phyloP scores from a whole-genome alignment of 2,113 vertebrate genomes.

The Falcunculus frontatus region DNA sequence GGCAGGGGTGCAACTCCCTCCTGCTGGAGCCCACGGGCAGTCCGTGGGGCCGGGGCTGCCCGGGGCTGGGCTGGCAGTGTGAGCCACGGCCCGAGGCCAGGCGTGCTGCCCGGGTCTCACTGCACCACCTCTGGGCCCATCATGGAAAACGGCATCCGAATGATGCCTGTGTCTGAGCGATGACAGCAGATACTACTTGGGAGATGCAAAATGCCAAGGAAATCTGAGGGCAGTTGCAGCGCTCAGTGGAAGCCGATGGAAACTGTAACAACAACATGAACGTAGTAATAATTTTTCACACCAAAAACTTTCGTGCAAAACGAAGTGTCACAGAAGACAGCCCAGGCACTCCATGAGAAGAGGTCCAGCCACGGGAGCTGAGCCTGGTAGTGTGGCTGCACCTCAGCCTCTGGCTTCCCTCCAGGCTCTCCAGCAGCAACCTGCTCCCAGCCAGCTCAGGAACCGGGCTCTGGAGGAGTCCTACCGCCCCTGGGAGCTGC shows the following conservation, averaged over 20 bases:
- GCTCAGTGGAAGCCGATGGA: neutral
- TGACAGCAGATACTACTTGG: rapidly evolving
- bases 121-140: rapidly evolving
- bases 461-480: rapidly evolving
- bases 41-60: rapidly evolving
- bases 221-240: neutral
- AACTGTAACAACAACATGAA: rapidly evolving
- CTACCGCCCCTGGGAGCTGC: neutral
- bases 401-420: rapidly evolving
- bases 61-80: rapidly evolving
- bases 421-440: rapidly evolving
- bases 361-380: neutral
- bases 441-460: neutral
- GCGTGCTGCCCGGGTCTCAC: rapidly evolving
- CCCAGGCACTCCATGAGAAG: rapidly evolving
- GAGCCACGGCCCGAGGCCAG: rapidly evolving
- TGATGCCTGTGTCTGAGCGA: rapidly evolving
- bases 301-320: neutral
- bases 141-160: rapidly evolving
- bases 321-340: rapidly evolving
- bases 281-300: neutral
- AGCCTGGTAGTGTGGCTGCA: rapidly evolving
- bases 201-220: neutral
- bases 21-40: neutral
- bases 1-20: rapidly evolving